phyloP scores from a whole-genome alignment of 2,797 vertebrate species.

The Molossus molossus region DNA sequence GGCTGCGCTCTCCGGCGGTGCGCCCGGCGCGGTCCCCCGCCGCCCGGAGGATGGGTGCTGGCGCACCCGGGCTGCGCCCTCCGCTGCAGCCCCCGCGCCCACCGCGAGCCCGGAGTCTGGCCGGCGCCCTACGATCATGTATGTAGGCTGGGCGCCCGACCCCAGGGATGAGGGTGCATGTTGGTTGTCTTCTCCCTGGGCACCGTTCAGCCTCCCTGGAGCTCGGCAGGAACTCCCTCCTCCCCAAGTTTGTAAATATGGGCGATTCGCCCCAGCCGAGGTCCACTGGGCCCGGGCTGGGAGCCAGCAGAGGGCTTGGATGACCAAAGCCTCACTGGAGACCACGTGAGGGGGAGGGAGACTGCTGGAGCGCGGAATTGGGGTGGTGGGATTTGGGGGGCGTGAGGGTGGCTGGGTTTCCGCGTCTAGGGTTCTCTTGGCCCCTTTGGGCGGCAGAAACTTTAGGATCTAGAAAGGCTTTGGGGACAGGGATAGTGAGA shows the following conservation, averaged over 20 bases:
- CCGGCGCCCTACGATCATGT: slow-evolving; percentile 70
- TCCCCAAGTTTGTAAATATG: slow-evolving; percentile 60
- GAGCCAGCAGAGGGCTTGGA: neutral
- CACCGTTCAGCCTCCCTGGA: neutral
- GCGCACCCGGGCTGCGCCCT: slow-evolving; percentile 26
- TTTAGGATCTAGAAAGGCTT: slow-evolving; percentile 51
- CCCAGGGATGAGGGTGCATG: slow-evolving; percentile 52
- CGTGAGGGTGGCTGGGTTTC: neutral
- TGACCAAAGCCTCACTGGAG: neutral
- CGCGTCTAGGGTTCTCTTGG: neutral
- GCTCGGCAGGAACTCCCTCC: neutral
- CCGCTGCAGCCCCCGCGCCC: neutral
- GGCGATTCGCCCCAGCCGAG: neutral
- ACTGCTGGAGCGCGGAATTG: neutral
- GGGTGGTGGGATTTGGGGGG: neutral
- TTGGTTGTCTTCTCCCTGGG: neutral
- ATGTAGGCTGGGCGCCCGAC: slow-evolving; percentile 72
- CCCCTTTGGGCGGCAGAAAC: slow-evolving; percentile 65
- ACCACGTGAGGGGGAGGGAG: neutral
- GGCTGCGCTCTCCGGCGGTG: slow-evolving; percentile 51
- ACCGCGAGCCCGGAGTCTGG: slow-evolving; percentile 65
- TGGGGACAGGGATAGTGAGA: neutral
- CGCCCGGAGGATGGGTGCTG: slow-evolving; percentile 74
- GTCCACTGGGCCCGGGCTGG: neutral
- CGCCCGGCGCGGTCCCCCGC: neutral